Conservation (phyloP, 2,113 vertebrate genomes). For the Zosterops lateralis region DNA sequence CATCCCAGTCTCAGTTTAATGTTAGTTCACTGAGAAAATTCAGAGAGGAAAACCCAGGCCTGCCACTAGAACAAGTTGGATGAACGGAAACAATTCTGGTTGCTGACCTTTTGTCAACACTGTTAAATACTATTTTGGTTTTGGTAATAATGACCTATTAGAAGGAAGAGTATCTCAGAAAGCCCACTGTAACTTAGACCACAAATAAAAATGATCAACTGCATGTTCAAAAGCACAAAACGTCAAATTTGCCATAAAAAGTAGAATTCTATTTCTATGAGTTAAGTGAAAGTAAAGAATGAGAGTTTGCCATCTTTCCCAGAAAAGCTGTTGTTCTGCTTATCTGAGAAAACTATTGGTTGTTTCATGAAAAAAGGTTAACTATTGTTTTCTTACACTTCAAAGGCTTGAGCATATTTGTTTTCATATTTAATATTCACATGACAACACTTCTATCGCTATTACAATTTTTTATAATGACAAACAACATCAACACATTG, state of each 20-base stretch:
- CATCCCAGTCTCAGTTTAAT: background rate
- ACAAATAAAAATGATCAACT: background rate
- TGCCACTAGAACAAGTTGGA: background rate
- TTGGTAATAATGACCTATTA: background rate
- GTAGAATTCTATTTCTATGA: background rate
- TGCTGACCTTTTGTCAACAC: background rate
- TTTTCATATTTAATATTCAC: conserved; percentile 22
- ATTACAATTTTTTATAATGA: background rate
- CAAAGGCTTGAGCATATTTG: conserved; percentile 21
- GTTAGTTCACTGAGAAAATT: background rate
- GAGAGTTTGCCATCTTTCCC: background rate
- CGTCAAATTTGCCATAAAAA: background rate
- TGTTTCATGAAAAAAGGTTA: background rate
- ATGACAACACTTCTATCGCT: background rate
- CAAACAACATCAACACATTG: background rate
- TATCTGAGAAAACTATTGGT: background rate
- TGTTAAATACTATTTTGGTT: background rate
- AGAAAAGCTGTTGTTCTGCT: background rate
- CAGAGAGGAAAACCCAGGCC: background rate
- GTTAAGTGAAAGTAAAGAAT: background rate
- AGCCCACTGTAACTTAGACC: background rate
- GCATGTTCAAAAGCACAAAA: background rate
- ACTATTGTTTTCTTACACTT: conserved; percentile 32
- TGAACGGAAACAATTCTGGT: background rate
- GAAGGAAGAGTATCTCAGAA: background rate